Evolutionary conservation across 2,113 vertebrate species (phyloP).

Genomic region (Xiphorhynchus elegans): DNA sequence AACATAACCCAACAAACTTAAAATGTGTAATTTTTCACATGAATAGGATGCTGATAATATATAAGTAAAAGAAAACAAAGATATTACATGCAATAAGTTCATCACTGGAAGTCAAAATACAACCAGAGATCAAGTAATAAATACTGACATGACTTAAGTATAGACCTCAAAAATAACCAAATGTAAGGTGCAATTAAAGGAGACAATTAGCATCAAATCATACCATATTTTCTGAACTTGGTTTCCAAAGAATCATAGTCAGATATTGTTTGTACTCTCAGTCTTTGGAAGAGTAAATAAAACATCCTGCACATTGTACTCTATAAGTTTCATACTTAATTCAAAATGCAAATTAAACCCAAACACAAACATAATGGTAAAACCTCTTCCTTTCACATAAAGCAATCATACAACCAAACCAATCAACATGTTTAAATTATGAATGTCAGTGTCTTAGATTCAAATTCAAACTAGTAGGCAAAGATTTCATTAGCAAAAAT

Average conservation of each 20-base stretch:
- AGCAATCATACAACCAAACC: constrained; percentile 59
- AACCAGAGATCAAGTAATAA: constrained; percentile 29
- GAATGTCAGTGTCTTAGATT: constrained; percentile 11
- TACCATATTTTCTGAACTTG: constrained; percentile 62
- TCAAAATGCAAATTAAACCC: constrained; percentile 74
- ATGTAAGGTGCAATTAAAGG: constrained; percentile 49
- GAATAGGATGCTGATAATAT: background rate
- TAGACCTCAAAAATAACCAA: constrained; percentile 56
- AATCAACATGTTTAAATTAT: constrained; percentile 38
- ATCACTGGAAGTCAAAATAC: constrained; percentile 15
- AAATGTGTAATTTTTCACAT: background rate
- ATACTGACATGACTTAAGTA: constrained; percentile 39
- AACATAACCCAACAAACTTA: background rate
- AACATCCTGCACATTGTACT: constrained; percentile 60
- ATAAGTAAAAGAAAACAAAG: background rate
- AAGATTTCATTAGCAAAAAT: constrained; percentile 45
- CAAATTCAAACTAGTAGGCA: constrained; percentile 8
- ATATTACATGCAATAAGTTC: background rate
- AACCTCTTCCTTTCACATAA: constrained; percentile 66
- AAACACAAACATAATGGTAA: constrained; percentile 73
- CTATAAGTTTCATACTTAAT: constrained; percentile 66
- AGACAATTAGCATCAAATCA: constrained; percentile 63
- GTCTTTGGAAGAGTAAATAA: constrained; percentile 71
- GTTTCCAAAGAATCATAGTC: constrained; percentile 71
- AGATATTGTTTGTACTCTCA: constrained; percentile 69